These are phyloP conservation scores for Rutpela maculata DNA, from an alignment of 2,888 invertebrate species.

Conservation along the genomic window DNA sequence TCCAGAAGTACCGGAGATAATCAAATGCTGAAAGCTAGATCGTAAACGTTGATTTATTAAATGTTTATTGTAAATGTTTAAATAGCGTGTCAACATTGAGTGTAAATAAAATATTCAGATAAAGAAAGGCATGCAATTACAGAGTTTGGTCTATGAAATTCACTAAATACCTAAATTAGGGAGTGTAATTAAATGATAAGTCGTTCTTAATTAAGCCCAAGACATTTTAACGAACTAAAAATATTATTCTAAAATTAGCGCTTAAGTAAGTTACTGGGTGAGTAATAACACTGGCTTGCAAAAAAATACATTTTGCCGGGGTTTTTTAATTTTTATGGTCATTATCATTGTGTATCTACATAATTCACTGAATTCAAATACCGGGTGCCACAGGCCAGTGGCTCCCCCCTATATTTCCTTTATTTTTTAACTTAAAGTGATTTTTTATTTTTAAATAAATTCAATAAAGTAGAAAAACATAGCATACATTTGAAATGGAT, in stretches of 20 bases:
- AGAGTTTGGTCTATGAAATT: not conserved
- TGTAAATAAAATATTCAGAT: not conserved
- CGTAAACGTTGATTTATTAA: not conserved
- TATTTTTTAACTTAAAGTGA: no score
- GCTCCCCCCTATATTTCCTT: no score
- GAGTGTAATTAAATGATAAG: not conserved
- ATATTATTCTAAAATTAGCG: not conserved
- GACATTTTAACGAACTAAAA: not conserved
- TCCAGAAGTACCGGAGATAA: not conserved
- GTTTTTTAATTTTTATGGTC: no score
- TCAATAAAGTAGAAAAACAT: no score
- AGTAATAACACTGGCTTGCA: no score
- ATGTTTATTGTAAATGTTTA: slow-evolving; percentile 5
- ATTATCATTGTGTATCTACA: no score
- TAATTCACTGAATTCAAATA: no score
- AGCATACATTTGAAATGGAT: no score
- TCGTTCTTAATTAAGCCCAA: not conserved
- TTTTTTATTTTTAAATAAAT: no score
- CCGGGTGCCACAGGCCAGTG: no score
- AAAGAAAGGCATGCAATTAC: not conserved
- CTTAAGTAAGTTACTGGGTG: not conserved
- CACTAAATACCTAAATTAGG: slow-evolving; percentile 3
- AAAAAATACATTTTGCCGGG: no score
- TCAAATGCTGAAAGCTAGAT: not conserved
- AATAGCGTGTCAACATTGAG: not conserved